These are phyloP conservation scores for Rostratula benghalensis DNA, from an alignment of 2,113 vertebrate species.

Conservation along the genomic window DNA sequence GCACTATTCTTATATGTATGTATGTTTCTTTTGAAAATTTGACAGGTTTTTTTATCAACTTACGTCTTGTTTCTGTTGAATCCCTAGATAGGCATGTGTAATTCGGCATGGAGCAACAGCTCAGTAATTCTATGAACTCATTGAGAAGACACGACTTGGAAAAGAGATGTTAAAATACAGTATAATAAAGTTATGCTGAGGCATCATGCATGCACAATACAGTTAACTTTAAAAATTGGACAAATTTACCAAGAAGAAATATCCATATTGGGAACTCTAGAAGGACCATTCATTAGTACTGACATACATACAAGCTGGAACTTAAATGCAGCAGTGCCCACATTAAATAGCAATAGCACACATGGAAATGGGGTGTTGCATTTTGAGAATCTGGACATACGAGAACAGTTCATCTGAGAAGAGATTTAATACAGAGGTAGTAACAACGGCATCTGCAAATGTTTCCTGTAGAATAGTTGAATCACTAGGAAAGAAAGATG, in stretches of 20 bases:
- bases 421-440: background rate
- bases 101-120: background rate
- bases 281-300: background rate
- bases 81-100: background rate
- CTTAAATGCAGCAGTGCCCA: background rate
- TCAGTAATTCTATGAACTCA: constrained; percentile 1
- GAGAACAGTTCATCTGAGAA: background rate
- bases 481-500: background rate
- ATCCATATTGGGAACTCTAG: background rate
- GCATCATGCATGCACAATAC: background rate
- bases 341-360: background rate
- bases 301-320: background rate
- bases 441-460: background rate
- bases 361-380: background rate
- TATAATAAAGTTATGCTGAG: background rate
- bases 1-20: background rate
- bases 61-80: background rate
- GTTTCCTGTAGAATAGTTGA: background rate
- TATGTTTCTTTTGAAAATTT: background rate
- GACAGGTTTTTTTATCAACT: background rate
- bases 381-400: background rate
- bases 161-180: background rate
- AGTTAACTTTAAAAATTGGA: background rate
- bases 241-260: background rate
- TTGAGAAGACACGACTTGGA: background rate